phyloP scores from a whole-genome alignment of 2,797 vertebrate species.

The Distichodus sexfasciatus region DNA sequence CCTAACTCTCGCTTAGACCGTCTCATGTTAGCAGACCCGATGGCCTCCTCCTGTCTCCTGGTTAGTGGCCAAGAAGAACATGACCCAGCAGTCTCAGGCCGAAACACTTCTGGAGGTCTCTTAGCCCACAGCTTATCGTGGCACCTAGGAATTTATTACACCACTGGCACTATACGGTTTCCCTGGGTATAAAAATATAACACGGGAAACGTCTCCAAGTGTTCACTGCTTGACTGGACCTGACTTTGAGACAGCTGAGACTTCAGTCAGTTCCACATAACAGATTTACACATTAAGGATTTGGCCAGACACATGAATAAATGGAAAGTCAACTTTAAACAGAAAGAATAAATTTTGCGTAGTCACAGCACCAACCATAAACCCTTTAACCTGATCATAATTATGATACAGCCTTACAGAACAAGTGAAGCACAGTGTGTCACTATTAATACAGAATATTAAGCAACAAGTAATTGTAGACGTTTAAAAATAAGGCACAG shows the following conservation, averaged over 20 bases:
- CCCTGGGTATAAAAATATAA: constrained; percentile 73
- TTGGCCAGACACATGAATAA: neutral
- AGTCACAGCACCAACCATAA: no score
- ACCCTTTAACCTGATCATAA: neutral
- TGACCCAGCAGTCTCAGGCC: constrained; percentile 38
- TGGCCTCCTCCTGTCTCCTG: neutral
- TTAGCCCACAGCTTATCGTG: constrained; percentile 10
- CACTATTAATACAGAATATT: neutral
- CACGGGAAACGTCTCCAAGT: constrained; percentile 60
- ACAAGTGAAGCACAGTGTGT: neutral
- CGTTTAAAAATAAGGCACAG: neutral
- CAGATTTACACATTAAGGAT: neutral
- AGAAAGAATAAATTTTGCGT: no score
- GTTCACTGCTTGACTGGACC: neutral
- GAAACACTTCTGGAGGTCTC: constrained; percentile 17
- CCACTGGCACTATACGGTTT: constrained; percentile 69
- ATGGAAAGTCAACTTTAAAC: no score
- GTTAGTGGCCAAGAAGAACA: constrained; percentile 17
- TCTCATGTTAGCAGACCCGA: neutral
- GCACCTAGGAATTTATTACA: constrained; percentile 43
- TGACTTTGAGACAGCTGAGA: neutral
- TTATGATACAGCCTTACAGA: neutral
- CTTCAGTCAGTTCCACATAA: neutral
- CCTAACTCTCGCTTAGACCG: neutral
- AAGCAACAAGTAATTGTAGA: neutral